These are phyloP conservation scores for Liasis olivaceus DNA, from an alignment of 2,797 vertebrate genomes.

Conservation along the genomic window DNA sequence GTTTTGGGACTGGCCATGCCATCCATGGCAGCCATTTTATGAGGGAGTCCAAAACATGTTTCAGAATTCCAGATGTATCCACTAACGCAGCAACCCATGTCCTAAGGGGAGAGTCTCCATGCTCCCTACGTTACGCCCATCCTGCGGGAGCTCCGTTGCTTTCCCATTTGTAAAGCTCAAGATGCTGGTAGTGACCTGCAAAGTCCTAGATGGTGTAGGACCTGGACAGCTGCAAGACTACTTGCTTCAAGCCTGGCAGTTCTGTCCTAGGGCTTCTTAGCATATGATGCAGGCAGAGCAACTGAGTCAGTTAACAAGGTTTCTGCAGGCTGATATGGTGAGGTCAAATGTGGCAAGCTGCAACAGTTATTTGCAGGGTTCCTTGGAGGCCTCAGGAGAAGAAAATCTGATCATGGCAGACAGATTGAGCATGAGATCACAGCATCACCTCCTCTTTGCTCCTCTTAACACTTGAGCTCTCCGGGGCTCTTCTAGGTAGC, in stretches of 20 bases:
- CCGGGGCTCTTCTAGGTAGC: not conserved
- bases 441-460: too few relatives aligned
- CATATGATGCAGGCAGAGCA: not conserved
- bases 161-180: not conserved
- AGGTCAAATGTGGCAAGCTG: not conserved
- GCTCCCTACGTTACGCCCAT: too few relatives aligned
- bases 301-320: not conserved
- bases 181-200: too few relatives aligned
- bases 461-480: not conserved
- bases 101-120: not conserved
- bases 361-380: not conserved
- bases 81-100: not conserved
- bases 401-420: not conserved
- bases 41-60: not conserved
- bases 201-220: not conserved
- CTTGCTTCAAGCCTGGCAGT: not conserved
- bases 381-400: not conserved
- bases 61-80: not conserved
- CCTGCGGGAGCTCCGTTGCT: not conserved
- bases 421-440: not conserved
- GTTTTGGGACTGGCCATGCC: too few relatives aligned
- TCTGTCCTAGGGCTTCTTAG: not conserved
- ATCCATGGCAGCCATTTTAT: too few relatives aligned
- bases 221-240: not conserved
- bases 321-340: not conserved